phyloP scores from a whole-genome alignment of 2,113 vertebrate genomes.

The sheep (Ovis aries) region ARS-UI_Ramb_v3.0 NC_056073.1:34724501-34725000 shows the following conservation, averaged over 20 bases:
- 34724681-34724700: background rate
- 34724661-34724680: rapidly evolving
- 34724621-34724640: background rate
- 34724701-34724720: background rate
- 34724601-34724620: background rate
- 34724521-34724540: too few relatives aligned
- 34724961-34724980: background rate
- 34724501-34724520: background rate
- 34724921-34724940: background rate
- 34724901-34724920: background rate
- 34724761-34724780: background rate
- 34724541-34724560: rapidly evolving
- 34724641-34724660: background rate
- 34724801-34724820: background rate
- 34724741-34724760: background rate
- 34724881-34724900: background rate
- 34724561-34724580: background rate
- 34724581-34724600: background rate
- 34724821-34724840: background rate
- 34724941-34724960: background rate
- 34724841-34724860: background rate
- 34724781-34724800: background rate
- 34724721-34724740: background rate
- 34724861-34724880: too few relatives aligned
- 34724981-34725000: background rate